Evolutionary conservation across 2,113 vertebrate species (phyloP).

Genomic region (Macrotus californicus): DNA sequence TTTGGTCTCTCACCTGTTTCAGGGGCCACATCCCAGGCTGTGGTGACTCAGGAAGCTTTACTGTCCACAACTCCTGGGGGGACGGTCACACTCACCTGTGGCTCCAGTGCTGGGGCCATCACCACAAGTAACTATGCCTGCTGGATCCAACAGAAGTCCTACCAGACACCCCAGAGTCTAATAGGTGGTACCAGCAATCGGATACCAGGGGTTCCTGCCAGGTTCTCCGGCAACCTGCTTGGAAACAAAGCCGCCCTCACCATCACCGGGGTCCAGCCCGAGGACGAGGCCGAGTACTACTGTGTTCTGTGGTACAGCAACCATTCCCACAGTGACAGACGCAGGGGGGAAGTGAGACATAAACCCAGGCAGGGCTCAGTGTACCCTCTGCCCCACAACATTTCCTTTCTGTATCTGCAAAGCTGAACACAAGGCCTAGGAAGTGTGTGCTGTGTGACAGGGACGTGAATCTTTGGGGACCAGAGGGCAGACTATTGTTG

Average conservation of each 20-base stretch:
- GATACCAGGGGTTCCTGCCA: background rate
- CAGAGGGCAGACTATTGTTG: background rate
- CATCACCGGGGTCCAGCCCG: background rate
- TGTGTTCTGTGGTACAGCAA: background rate
- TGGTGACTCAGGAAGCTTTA: background rate
- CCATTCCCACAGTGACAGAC: background rate
- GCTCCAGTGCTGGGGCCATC: background rate
- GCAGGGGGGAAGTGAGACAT: background rate
- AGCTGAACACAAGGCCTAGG: background rate
- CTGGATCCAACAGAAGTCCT: background rate
- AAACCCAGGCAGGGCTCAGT: background rate
- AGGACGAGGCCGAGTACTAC: background rate
- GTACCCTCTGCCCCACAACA: background rate
- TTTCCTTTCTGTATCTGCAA: background rate
- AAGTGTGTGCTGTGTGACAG: background rate
- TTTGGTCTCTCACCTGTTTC: background rate
- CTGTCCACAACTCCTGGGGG: background rate
- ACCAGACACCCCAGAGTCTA: background rate
- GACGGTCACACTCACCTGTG: conserved; percentile 6
- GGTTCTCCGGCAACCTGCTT: background rate
- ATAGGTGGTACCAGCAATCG: accelerated
- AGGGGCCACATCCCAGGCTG: background rate
- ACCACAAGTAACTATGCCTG: background rate
- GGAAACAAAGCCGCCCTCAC: background rate
- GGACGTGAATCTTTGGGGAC: background rate